Conservation (phyloP, 2,888 invertebrate species). For the Caenorhabditis panamensis region DNA sequence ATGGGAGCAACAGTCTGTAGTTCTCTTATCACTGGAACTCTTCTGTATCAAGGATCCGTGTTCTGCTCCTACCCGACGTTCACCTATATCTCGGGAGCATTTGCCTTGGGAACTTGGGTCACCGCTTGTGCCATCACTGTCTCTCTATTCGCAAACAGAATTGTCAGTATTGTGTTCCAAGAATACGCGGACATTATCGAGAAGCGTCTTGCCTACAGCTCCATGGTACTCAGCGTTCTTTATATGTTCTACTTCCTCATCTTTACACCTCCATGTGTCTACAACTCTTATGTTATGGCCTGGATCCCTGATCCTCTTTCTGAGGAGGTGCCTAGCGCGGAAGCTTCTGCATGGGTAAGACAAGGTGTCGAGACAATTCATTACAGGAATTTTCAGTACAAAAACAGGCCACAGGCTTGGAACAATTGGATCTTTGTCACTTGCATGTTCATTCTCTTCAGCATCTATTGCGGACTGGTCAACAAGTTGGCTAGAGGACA, state of each 20-base stretch:
- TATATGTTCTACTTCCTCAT: constrained; percentile 3
- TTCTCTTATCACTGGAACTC: constrained; percentile 27
- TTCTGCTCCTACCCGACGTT: constrained; percentile 41
- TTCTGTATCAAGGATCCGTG: constrained; percentile 19
- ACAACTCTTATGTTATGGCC: constrained; percentile 33
- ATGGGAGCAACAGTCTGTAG: constrained; percentile 31
- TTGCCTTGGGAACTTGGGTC: constrained; percentile 40
- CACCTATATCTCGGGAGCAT: constrained; percentile 27
- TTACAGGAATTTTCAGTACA: constrained; percentile 27
- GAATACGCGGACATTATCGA: constrained; percentile 43
- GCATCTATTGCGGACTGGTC: constrained; percentile 20
- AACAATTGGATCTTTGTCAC: constrained; percentile 45
- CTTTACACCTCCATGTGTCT: constrained; percentile 24
- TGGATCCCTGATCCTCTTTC: constrained; percentile 37
- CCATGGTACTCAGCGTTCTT: background rate
- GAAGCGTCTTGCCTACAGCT: constrained; percentile 8
- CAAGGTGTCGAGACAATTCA: too few species aligned
- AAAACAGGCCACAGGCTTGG: constrained; percentile 35
- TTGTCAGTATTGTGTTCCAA: constrained; percentile 25
- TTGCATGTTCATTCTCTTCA: constrained; percentile 28
- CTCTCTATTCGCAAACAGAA: constrained; percentile 38
- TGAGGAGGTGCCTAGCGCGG: constrained; percentile 10
- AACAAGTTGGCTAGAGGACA: constrained; percentile 37
- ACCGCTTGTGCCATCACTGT: constrained; percentile 33
- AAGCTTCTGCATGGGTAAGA: constrained; percentile 10